Evolutionary conservation across 1,140 invertebrate genomes (phyloP), one percentile per base, ranked within the genome.

Genomic region (Probaryconus sp.): DNA sequence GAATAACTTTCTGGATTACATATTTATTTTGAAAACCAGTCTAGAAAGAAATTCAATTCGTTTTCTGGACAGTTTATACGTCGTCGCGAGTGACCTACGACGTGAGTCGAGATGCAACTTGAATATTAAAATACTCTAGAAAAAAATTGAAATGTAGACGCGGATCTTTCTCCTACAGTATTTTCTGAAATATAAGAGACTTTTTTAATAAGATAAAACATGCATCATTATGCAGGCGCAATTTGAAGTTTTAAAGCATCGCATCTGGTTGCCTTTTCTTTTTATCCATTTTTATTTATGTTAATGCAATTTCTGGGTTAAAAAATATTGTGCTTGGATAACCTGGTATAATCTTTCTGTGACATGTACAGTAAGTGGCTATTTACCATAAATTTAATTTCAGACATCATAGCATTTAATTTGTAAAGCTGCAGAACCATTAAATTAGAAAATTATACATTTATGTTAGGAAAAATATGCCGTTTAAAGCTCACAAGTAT

Each of bases 51-150:
- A 30, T 30, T 16, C 38, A 10, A 42, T 14, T 14, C 14, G 7
- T 47, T 47, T 47, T 20, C 38, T 21, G 18, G 38, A 42, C 38
- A 18, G 38, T 18, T 42, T 42, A 9, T 38, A 20, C 37, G 37
- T 5, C 1, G 18, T 2, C 16, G 37, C 14, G 18, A 18, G 18
- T 38, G 37, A 38, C 14, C 14, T 38, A 38, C 14, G 9, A 38
- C 16, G 16, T 2, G 5, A 18, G 37, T 18, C 37, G 10, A 18
- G 37, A 38, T 38, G 37, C 37, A 38, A 38, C 37, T 18, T 4
- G 37, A 38, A 38, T 38, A 38, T 38, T 5, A 38, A 38, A 38
- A 14, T 38, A 18, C 2, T n/a, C 5, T 6, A 18, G 37, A 17
- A 38, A 38, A n/a, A 14, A 38, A 14, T 17, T 38, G 37, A 38